Evolutionary conservation across 2,888 invertebrate species (phyloP), one percentile per base, ranked within the genome.

Genomic region (Cephus nigrinus): DNA sequence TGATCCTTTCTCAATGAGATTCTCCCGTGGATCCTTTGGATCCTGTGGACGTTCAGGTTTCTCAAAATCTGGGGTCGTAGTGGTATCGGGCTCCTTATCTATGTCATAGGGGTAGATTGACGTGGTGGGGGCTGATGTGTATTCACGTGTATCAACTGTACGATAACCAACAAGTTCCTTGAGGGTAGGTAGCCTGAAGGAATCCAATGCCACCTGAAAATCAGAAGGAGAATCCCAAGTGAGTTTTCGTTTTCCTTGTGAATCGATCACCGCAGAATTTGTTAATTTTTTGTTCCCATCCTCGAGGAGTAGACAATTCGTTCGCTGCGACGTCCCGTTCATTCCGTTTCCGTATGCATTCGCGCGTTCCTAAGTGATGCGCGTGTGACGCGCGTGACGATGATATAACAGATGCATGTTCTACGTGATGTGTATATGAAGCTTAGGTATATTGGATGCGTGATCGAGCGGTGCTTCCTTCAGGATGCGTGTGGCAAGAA

Each of bases 121-220:
- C 55, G 55, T 55, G 23, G 55, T 55, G 55, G 55, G 55, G 23
- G 55, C 55, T 23, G 55, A 55, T 9, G 55, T 23, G 80, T 71
- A 81, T 82, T 80, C 76, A 75, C 40, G 81, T 78, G 78, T 34
- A 68, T 68, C 75, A 69, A 74, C 79, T 75, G 81, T 83, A 74
- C 81, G 81, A 81, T 79, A 84, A 82, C 86, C 86, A 76, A 90
- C 81, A 78, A 90, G 82, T 78, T 90, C 88, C 89, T 87, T 90
- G 80, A 90, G 86, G 75, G 89, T 90, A 77, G 90, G 89, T 81
- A 90, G 85, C 76, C 83, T 85, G 83, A 78, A 81, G 79, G 36
- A 81, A 77, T 84, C 86, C 85, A 85, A 82, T 81, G 84, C 83
- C 79, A 91, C 90, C 91, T 91, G 90, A 88, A 91, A 91, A 91